These are phyloP conservation scores for Trichomycterus rosablanca DNA, from an alignment of 2,113 vertebrate species.

Conservation along the genomic window DNA sequence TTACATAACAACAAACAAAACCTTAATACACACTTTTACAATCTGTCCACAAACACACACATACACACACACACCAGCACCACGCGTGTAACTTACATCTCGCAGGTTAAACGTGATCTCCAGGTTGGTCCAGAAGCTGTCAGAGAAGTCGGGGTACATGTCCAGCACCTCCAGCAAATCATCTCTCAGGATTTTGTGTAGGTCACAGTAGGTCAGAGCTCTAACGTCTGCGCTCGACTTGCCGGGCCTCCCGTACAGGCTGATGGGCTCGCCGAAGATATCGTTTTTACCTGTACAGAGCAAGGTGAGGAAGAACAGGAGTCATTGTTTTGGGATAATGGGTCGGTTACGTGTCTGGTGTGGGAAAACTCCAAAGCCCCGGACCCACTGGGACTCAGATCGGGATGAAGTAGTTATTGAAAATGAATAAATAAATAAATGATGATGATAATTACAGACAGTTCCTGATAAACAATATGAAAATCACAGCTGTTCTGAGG, in stretches of 20 bases:
- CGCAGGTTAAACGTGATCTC: slow-evolving; percentile 96
- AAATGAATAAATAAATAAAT: too few species aligned
- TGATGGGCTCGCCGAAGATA: slow-evolving; percentile 92
- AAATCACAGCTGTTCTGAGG: too few species aligned
- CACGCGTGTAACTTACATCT: slow-evolving; percentile 74
- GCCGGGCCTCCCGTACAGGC: slow-evolving; percentile 80
- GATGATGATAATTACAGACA: too few species aligned
- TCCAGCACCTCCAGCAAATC: slow-evolving; percentile 94
- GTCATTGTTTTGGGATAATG: too few species aligned
- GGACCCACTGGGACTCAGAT: too few species aligned
- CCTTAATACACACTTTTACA: not conserved
- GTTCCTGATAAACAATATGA: too few species aligned
- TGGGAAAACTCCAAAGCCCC: too few species aligned
- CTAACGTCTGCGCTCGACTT: slow-evolving; percentile 90
- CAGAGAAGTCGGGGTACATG: slow-evolving; percentile 93
- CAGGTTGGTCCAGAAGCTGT: slow-evolving; percentile 91
- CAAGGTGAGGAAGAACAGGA: not conserved
- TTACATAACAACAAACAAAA: slow-evolving; percentile 26
- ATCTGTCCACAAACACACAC: not conserved
- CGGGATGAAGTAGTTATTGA: too few species aligned
- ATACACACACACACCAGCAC: too few species aligned
- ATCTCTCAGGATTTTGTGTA: slow-evolving; percentile 92
- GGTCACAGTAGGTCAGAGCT: slow-evolving; percentile 93
- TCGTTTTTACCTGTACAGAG: slow-evolving; percentile 80
- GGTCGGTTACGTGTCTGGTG: not conserved